phyloP scores from a whole-genome alignment of 2,888 invertebrate species.

The Phyllotreta striolata region DNA sequence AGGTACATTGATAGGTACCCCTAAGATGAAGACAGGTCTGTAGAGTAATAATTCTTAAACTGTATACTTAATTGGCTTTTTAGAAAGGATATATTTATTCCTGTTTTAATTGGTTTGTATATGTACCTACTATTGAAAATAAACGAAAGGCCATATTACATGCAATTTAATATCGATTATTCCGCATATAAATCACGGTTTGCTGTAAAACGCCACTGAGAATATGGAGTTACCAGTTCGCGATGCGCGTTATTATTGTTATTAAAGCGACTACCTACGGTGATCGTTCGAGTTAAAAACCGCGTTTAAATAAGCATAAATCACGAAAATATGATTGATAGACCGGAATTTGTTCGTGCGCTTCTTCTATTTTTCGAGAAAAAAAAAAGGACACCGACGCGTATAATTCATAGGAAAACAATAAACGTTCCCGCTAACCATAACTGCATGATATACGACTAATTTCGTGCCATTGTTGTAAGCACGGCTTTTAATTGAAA shows the following conservation, averaged over 20 bases:
- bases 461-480: conserved; percentile 34
- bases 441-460: conserved; percentile 37
- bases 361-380: conserved; percentile 5
- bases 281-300: background rate
- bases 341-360: conserved; percentile 25
- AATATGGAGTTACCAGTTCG: too few species aligned
- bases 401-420: conserved; percentile 24
- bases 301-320: conserved; percentile 15
- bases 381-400: background rate
- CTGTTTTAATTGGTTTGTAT: too few species aligned
- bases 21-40: too few species aligned
- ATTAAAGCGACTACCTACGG: conserved; percentile 3
- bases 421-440: conserved; percentile 30
- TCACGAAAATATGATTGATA: conserved; percentile 25
- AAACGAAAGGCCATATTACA: too few species aligned
- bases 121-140: too few species aligned
- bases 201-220: too few species aligned
- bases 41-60: too few species aligned
- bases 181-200: too few species aligned
- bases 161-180: too few species aligned
- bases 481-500: conserved; percentile 35
- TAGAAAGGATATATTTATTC: too few species aligned
- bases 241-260: background rate
- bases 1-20: too few species aligned
- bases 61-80: too few species aligned